Percentiles rank a stretch among this genome's conserved stretches.
Conservation (phyloP, 2,888 invertebrate genomes). For the Idaea aversata region DNA sequence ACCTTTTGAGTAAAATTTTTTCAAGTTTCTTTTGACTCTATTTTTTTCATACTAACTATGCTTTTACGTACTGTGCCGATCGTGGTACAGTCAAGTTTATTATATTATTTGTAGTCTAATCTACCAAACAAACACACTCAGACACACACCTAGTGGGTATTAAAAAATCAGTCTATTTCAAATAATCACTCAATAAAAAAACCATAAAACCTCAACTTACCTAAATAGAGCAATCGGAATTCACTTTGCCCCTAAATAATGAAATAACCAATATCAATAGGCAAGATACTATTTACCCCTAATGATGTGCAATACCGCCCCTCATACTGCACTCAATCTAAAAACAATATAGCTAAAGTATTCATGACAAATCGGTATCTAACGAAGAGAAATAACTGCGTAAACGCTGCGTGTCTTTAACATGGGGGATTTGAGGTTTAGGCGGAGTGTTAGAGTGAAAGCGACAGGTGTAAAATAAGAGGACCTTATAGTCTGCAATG, state of each 20-base stretch:
- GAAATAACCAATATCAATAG: slow-evolving; percentile 4
- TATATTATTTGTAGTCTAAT: too few relatives aligned
- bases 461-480: too few relatives aligned
- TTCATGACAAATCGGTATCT: slow-evolving; percentile 77
- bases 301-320: slow-evolving; percentile 37
- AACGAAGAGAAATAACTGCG: slow-evolving; percentile 78
- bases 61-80: too few relatives aligned
- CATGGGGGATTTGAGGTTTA: slow-evolving; percentile 44
- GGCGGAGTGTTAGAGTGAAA: slow-evolving; percentile 39
- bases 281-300: slow-evolving; percentile 15
- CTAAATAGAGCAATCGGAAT: slow-evolving; percentile 17
- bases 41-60: too few relatives aligned
- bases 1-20: too few relatives aligned
- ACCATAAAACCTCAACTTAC: slow-evolving; percentile 3
- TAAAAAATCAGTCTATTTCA: not conserved
- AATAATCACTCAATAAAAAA: not conserved
- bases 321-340: slow-evolving; percentile 66
- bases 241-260: not conserved
- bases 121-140: too few relatives aligned
- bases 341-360: slow-evolving; percentile 79
- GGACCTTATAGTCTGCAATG: too few relatives aligned
- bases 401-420: slow-evolving; percentile 71
- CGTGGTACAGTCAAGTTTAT: too few relatives aligned
- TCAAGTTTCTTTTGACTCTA: too few relatives aligned
- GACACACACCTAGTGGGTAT: too few relatives aligned